Conservation (phyloP, 35 echinoderm and acorn worm species). For the Lytechinus pictus region DNA sequence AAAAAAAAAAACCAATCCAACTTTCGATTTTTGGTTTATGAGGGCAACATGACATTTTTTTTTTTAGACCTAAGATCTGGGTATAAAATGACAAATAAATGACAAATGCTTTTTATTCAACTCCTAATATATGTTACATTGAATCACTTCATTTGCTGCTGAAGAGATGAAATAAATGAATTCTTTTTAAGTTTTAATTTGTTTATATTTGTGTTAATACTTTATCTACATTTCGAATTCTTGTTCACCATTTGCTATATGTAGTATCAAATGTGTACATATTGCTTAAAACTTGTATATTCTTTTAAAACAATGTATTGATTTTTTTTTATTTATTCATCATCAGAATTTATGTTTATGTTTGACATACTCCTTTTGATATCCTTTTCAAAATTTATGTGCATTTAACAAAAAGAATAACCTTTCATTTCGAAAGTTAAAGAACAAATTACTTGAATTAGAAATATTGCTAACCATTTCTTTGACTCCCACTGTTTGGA, state of each 20-base stretch:
- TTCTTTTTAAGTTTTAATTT: neutral
- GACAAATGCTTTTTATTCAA: too few relatives aligned
- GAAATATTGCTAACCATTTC: neutral
- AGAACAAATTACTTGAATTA: neutral
- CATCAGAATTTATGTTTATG: neutral
- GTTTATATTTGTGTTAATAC: neutral
- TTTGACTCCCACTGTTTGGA: too few relatives aligned
- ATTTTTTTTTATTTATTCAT: neutral
- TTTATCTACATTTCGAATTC: neutral
- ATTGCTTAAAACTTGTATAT: conserved; percentile 12
- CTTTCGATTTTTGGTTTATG: too few relatives aligned
- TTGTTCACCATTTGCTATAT: neutral
- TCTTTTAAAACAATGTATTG: neutral
- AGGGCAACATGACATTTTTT: too few relatives aligned
- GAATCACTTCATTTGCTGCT: too few relatives aligned
- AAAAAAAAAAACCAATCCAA: too few relatives aligned
- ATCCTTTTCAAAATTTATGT: neutral
- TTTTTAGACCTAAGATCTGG: too few relatives aligned
- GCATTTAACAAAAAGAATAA: neutral
- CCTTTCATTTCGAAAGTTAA: neutral
- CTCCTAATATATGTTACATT: too few relatives aligned
- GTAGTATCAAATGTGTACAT: conserved; percentile 4
- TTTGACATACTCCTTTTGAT: neutral
- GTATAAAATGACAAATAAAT: too few relatives aligned
- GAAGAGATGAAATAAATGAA: neutral